phyloP scores from a whole-genome alignment of 2,888 invertebrate genomes.

The Ecdyonurus torrentis region DNA sequence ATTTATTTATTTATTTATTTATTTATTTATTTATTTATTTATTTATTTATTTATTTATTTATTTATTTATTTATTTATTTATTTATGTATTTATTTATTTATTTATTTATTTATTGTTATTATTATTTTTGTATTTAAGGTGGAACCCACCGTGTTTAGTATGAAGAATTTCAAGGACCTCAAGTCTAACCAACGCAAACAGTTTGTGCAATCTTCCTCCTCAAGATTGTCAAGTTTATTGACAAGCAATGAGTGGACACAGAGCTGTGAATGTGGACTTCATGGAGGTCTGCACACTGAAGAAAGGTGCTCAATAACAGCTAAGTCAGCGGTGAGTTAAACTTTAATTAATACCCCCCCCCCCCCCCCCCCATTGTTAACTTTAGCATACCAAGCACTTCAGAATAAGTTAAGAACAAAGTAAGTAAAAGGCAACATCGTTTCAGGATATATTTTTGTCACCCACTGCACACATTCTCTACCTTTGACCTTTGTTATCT shows the following conservation, averaged over 20 bases:
- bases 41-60: neutral
- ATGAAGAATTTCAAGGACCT: slow-evolving; percentile 36
- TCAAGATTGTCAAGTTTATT: slow-evolving; percentile 23
- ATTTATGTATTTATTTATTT: too few species aligned
- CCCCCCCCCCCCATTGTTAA: neutral
- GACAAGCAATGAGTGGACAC: slow-evolving; percentile 20
- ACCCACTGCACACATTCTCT: too few species aligned
- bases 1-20: neutral
- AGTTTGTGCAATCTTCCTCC: slow-evolving; percentile 35
- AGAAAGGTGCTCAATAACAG: slow-evolving; percentile 22
- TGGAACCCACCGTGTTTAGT: slow-evolving; percentile 33
- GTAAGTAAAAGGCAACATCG: neutral
- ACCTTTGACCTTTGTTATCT: too few species aligned
- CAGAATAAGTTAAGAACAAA: neutral
- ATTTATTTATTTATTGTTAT: neutral
- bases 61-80: neutral
- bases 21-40: neutral
- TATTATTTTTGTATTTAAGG: slow-evolving; percentile 15
- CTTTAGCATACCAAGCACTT: neutral
- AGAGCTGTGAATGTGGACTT: slow-evolving; percentile 24
- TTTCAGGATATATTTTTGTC: too few species aligned
- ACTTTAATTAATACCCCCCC: neutral
- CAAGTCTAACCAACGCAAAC: slow-evolving; percentile 39
- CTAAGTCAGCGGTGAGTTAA: neutral
- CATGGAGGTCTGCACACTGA: slow-evolving; percentile 19